A percentile compares a stretch with the other conserved stretches of the same genome.
These are phyloP conservation scores for Agrypnia vestita DNA, from an alignment of 1,140 invertebrate species.

Conservation along the genomic window DNA sequence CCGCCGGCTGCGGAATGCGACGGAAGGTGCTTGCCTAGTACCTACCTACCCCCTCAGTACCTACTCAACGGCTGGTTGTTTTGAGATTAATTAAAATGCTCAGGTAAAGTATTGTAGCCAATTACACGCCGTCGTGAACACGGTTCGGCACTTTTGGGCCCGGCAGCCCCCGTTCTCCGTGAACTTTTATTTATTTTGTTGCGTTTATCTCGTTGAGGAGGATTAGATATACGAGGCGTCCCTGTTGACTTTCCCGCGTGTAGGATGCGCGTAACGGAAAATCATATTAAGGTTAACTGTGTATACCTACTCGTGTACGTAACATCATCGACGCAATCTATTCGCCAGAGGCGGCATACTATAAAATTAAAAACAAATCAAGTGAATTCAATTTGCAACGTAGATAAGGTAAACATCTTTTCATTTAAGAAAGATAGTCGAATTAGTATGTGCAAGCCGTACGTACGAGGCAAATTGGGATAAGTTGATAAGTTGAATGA, in stretches of 20 bases:
- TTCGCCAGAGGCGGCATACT: too few relatives aligned
- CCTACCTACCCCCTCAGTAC: background rate
- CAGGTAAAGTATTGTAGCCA: slow-evolving; percentile 60
- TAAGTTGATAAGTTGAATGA: too few relatives aligned
- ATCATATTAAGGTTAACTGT: slow-evolving; percentile 5
- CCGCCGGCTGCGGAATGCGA: background rate
- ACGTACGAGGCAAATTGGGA: too few relatives aligned
- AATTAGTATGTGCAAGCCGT: too few relatives aligned
- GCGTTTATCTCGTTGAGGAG: slow-evolving; percentile 41
- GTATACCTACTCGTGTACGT: too few relatives aligned
- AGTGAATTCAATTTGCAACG: too few relatives aligned
- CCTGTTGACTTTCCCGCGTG: background rate
- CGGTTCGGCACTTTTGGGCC: slow-evolving; percentile 56
- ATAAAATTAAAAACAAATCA: too few relatives aligned
- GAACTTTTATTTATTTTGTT: slow-evolving; percentile 41
- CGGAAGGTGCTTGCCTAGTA: background rate
- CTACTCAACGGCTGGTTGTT: slow-evolving; percentile 25
- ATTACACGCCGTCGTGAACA: slow-evolving; percentile 60
- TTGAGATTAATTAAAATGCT: slow-evolving; percentile 60
- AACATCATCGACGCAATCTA: background rate
- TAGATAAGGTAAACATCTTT: too few relatives aligned
- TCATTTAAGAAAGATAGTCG: too few relatives aligned
- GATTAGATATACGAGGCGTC: slow-evolving; percentile 15
- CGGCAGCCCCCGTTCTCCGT: background rate
- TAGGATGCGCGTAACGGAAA: background rate